These are phyloP conservation scores for Plagiodera versicolora DNA, from an alignment of 2,888 invertebrate genomes.

Conservation along the genomic window DNA sequence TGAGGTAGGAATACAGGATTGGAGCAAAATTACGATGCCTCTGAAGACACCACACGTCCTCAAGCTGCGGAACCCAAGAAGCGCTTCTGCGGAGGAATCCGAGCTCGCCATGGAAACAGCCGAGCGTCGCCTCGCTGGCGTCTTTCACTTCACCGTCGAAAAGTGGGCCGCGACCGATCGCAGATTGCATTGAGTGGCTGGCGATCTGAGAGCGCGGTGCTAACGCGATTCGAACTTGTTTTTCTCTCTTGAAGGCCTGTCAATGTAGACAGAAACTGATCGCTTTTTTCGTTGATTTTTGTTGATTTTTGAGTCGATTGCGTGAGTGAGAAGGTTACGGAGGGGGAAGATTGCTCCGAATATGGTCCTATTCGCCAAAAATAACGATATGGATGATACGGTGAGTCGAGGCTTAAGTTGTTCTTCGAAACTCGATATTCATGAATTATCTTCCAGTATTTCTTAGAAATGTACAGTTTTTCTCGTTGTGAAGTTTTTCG, in stretches of 20 bases:
- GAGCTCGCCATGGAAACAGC: too few relatives aligned
- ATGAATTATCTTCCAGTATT: too few relatives aligned
- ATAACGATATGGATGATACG: slow-evolving; percentile 45
- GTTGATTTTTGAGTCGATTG: not conserved
- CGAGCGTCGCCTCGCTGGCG: too few relatives aligned
- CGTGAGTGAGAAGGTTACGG: not conserved
- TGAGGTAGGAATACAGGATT: too few relatives aligned
- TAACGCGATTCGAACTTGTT: slow-evolving; percentile 22
- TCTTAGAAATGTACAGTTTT: too few relatives aligned
- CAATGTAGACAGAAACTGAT: not conserved
- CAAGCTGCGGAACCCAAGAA: too few relatives aligned
- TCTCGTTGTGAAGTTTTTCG: not conserved
- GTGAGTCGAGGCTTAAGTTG: too few relatives aligned
- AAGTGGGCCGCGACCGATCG: slow-evolving; percentile 50
- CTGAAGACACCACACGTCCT: too few relatives aligned
- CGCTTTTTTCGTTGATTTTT: not conserved
- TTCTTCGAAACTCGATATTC: too few relatives aligned
- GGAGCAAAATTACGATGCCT: too few relatives aligned
- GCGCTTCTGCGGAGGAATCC: too few relatives aligned
- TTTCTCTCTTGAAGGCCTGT: not conserved
- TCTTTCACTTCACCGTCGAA: slow-evolving; percentile 46
- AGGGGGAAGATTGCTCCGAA: slow-evolving; percentile 15
- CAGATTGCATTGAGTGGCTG: slow-evolving; percentile 48
- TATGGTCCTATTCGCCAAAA: slow-evolving; percentile 47
- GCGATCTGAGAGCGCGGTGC: slow-evolving; percentile 45